phyloP scores from a whole-genome alignment of 1,140 invertebrate species.

The Proales similis region DNA sequence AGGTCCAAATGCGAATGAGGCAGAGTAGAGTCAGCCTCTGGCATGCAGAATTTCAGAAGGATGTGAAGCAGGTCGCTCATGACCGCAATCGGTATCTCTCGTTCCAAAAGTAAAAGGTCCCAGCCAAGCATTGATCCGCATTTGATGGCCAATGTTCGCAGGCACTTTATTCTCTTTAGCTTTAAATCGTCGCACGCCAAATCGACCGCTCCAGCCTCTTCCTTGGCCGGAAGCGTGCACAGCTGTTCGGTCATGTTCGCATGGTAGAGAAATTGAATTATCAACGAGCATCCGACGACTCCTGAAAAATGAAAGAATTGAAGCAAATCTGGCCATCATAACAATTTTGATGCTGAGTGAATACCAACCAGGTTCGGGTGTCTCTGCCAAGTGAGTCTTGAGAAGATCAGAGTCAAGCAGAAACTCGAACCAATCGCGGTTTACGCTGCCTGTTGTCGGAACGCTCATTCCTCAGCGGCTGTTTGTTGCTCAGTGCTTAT shows the following conservation, averaged over 20 bases:
- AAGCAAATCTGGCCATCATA: not conserved
- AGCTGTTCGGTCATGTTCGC: slow-evolving; percentile 33
- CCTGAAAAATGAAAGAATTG: not conserved
- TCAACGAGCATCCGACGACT: slow-evolving; percentile 11
- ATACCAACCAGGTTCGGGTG: slow-evolving; percentile 1
- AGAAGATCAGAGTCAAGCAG: slow-evolving; percentile 8
- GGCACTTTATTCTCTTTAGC: slow-evolving; percentile 2
- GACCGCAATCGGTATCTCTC: slow-evolving; percentile 35
- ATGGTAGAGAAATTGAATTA: slow-evolving; percentile 33
- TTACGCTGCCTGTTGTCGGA: too few species aligned
- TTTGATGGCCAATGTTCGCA: slow-evolving; percentile 17
- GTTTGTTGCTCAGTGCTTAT: too few species aligned
- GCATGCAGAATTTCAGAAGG: slow-evolving; percentile 15
- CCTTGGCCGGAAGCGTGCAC: not conserved
- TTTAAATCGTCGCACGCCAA: slow-evolving; percentile 3
- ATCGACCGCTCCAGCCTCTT: not conserved
- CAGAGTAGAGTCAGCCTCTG: slow-evolving; percentile 7
- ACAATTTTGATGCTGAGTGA: not conserved
- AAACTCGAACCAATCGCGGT: slow-evolving; percentile 38
- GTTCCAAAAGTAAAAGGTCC: slow-evolving; percentile 31
- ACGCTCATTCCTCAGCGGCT: too few species aligned
- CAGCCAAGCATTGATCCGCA: slow-evolving; percentile 13
- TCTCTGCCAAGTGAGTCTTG: not conserved
- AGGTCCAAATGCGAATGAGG: slow-evolving; percentile 31
- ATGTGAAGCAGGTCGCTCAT: slow-evolving; percentile 36